Evolutionary conservation across 1,140 invertebrate species (phyloP).

Genomic region (Pachyrhynchus sulphureomaculatus): DNA sequence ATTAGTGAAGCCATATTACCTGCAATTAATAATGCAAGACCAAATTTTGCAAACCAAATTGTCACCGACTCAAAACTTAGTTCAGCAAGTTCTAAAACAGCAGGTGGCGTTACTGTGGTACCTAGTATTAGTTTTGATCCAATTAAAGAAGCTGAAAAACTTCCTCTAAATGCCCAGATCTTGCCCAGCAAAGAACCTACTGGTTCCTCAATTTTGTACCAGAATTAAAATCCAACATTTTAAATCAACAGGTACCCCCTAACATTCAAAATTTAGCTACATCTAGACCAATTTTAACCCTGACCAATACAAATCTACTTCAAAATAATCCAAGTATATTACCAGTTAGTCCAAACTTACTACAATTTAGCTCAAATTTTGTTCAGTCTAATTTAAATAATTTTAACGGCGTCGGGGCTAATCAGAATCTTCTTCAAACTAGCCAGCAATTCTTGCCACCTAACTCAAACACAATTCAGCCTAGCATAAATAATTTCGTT

Average conservation of each 20-base stretch:
- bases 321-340: not conserved
- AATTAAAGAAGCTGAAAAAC: constrained; percentile 31
- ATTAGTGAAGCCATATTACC: constrained; percentile 4
- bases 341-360: not conserved
- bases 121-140: constrained; percentile 54
- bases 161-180: constrained; percentile 44
- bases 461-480: too few species aligned
- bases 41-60: not conserved
- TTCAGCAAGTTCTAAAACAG: not conserved
- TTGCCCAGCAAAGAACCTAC: constrained; percentile 44
- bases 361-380: too few species aligned
- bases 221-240: too few species aligned
- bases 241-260: not conserved
- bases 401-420: not conserved
- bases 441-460: too few species aligned
- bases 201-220: constrained; percentile 37
- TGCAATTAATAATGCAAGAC: not conserved
- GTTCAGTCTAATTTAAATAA: too few species aligned
- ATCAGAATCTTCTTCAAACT: not conserved
- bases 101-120: constrained; percentile 50
- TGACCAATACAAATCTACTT: not conserved
- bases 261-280: not conserved
- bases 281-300: not conserved
- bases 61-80: not conserved
- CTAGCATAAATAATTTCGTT: too few species aligned